Evolutionary conservation across 2,797 vertebrate genomes (phyloP), one percentile per base, ranked within the genome.

Genomic region (Pelobates cultripes): DNA sequence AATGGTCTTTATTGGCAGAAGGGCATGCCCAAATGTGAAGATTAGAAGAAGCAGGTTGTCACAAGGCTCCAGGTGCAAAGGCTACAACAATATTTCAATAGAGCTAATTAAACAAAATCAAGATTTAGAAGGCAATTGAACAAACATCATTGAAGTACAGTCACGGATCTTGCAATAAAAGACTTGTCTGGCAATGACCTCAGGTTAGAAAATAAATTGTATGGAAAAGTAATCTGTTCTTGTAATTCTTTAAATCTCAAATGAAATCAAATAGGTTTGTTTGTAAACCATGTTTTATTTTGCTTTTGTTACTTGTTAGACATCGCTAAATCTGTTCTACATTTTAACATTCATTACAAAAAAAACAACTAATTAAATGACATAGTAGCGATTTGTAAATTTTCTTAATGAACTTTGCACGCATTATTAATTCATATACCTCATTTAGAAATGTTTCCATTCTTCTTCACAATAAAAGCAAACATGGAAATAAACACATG

Each of bases 1-100:
- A 60, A 76, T 81, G 80, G n/a, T 57, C 13, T 2, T 7, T 12
- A 28, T 55, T 70, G 80, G 67, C 80, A 64, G 57, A 10, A 17
- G 13, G 43, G 17, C 67, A 41, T 12, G 1, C 5, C 5, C 3
- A 47, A 5, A 1, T 44, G 44, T 43, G 51, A 15, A 15, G 60
- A 60, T 45, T 4, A 60, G 42, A 14, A 45, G 45, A 69, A 64
- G 13, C 71, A 45, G 61, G 72, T 57, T 45, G 47, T 61, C 73
- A 57, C 72, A 64, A 73, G 61, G 68, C 53, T 70, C 4, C 67
- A 3, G 28, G 66, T 66, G 75, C 64, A 13, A 41, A 14, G 64
- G 75, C 45, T 44, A 44, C 43, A 43, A 47, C 15, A 6, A 14
- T 43, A 43, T 47, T 53, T 42, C 45, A 67, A 76, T 1, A 44